Percentiles rank a stretch among this genome's conserved stretches.
Evolutionary conservation across 1,140 invertebrate species (phyloP).

Genomic region (Neuroterus valhalla): DNA sequence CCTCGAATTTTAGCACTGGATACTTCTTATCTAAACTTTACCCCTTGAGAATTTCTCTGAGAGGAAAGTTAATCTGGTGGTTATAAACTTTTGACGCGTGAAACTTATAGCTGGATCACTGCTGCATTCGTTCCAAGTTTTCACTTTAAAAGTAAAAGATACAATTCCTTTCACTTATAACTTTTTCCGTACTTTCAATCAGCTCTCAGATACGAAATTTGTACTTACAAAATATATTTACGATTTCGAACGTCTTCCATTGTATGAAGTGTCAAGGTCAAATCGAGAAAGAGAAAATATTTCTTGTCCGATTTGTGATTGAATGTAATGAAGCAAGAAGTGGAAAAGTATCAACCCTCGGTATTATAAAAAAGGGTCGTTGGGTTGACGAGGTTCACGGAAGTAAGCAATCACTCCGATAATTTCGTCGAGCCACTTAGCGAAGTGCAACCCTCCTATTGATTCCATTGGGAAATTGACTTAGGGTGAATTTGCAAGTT

Average conservation of each 20-base stretch:
- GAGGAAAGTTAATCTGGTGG: conserved; percentile 48
- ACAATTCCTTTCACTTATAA: too few species aligned
- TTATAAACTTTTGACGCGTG: conserved; percentile 51
- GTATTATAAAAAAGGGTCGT: conserved; percentile 49
- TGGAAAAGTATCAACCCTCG: conserved; percentile 42
- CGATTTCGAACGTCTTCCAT: too few species aligned
- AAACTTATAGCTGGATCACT: conserved; percentile 13
- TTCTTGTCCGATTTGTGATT: conserved; percentile 60
- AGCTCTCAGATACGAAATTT: too few species aligned
- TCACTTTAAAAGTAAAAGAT: not conserved
- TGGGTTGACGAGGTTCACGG: conserved; percentile 52
- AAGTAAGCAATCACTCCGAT: conserved; percentile 58
- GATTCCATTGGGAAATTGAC: conserved; percentile 42
- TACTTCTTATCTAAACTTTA: conserved; percentile 39
- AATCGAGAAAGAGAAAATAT: conserved; percentile 33
- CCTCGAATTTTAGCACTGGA: conserved; percentile 19
- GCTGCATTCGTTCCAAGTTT: not conserved
- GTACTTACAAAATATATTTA: too few species aligned
- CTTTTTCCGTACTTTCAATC: too few species aligned
- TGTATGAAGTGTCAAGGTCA: too few species aligned
- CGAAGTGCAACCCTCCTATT: conserved; percentile 53
- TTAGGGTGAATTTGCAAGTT: conserved; percentile 27
- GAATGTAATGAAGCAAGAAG: conserved; percentile 50
- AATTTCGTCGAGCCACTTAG: conserved; percentile 57
- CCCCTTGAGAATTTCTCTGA: conserved; percentile 37